These are phyloP conservation scores for Pycnonotus jocosus DNA, from an alignment of 2,113 vertebrate species.

Conservation along the genomic window DNA sequence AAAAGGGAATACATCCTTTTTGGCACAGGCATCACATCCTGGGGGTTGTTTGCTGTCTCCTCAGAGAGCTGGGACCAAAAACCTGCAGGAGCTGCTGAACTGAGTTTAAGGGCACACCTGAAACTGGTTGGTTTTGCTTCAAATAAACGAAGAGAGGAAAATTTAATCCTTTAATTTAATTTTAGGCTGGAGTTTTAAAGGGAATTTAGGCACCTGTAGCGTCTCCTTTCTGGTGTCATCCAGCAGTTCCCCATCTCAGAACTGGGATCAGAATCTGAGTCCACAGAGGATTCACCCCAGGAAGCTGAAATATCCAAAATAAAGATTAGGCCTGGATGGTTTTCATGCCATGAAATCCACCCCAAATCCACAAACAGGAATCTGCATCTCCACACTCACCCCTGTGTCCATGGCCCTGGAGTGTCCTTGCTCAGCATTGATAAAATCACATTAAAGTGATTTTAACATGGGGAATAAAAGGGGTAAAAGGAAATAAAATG, in stretches of 20 bases:
- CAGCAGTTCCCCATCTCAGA: not conserved
- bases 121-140: not conserved
- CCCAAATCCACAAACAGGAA: fast-evolving
- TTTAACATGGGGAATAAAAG: not conserved
- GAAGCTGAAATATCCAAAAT: not conserved
- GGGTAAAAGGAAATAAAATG: not conserved
- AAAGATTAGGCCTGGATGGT: not conserved
- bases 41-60: not conserved
- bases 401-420: fast-evolving
- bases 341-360: not conserved
- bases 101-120: not conserved
- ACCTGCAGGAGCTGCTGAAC: not conserved
- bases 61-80: not conserved
- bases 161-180: not conserved
- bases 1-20: not conserved
- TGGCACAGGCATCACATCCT: not conserved
- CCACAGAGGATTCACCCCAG: fast-evolving
- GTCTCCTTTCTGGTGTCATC: too few species aligned
- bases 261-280: not conserved
- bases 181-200: not conserved
- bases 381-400: not conserved
- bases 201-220: not conserved
- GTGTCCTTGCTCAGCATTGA: fast-evolving
- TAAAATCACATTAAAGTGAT: not conserved
- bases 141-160: not conserved